Evolutionary conservation across 2,797 vertebrate species (phyloP).

Genomic region (Ptychadena robeensis): DNA sequence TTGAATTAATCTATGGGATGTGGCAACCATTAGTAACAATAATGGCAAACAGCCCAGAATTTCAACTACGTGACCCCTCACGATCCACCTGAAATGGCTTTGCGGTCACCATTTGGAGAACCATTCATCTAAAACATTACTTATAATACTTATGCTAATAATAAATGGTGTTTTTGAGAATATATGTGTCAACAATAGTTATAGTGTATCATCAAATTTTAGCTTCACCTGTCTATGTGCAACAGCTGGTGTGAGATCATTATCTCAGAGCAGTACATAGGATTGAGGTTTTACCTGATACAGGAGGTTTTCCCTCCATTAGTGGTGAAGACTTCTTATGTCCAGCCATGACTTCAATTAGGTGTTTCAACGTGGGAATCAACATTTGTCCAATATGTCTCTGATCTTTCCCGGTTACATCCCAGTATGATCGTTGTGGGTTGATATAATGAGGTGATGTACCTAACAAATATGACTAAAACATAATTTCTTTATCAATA

Average conservation of each 20-base stretch:
- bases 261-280: not conserved
- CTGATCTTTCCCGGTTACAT: conserved; percentile 15
- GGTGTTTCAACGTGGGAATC: conserved; percentile 78
- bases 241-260: not conserved
- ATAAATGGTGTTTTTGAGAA: too few species aligned
- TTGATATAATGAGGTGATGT: conserved; percentile 77
- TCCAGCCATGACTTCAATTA: conserved; percentile 73
- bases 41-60: too few species aligned
- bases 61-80: too few species aligned
- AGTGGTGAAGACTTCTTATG: conserved; percentile 60
- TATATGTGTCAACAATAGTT: too few species aligned
- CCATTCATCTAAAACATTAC: too few species aligned
- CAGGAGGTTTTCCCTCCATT: conserved; percentile 35
- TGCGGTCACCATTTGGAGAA: too few species aligned
- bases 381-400: conserved; percentile 68
- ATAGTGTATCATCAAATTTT: too few species aligned
- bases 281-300: conserved; percentile 43
- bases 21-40: too few species aligned
- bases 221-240: not conserved
- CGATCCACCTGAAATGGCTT: too few species aligned
- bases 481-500: not conserved
- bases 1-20: too few species aligned
- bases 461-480: conserved; percentile 78
- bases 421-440: conserved; percentile 65
- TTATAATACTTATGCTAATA: too few species aligned